phyloP scores from a whole-genome alignment of 2,113 vertebrate genomes.

The Eurystomus gularis region DNA sequence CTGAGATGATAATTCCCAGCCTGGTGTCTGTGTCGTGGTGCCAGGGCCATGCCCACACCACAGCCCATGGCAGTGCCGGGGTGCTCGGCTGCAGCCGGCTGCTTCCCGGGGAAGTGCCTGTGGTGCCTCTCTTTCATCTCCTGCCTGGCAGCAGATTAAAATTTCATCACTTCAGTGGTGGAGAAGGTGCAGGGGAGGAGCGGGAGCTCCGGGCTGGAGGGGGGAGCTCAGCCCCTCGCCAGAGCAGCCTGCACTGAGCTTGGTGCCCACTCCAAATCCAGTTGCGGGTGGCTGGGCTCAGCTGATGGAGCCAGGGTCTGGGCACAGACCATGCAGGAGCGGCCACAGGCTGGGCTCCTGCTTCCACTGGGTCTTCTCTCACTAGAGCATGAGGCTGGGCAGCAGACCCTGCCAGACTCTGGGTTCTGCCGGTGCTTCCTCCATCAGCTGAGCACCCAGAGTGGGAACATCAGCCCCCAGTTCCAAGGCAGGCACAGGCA shows the following conservation, averaged over 20 bases:
- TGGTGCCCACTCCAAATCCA: fast-evolving
- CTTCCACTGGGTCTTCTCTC: background rate
- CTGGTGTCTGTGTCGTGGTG: fast-evolving
- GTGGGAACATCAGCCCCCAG: fast-evolving
- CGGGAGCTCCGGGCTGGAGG: fast-evolving
- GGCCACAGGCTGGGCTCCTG: background rate
- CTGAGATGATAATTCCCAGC: background rate
- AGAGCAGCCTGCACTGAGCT: background rate
- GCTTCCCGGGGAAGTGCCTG: background rate
- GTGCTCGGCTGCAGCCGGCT: background rate
- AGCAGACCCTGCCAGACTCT: background rate
- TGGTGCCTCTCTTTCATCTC: background rate
- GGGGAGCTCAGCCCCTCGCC: background rate
- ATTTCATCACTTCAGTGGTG: background rate
- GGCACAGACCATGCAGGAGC: background rate
- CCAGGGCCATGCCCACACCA: background rate
- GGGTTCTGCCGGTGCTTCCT: fast-evolving
- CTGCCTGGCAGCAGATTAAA: conserved; percentile 25
- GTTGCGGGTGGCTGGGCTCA: fast-evolving
- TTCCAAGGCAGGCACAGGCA: fast-evolving
- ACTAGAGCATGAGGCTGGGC: fast-evolving
- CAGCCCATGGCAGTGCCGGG: background rate
- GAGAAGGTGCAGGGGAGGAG: background rate
- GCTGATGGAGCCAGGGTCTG: background rate
- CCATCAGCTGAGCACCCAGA: fast-evolving